Evolutionary conservation across 2,888 invertebrate genomes (phyloP).

Genomic region (Amaurobius ferox): DNA sequence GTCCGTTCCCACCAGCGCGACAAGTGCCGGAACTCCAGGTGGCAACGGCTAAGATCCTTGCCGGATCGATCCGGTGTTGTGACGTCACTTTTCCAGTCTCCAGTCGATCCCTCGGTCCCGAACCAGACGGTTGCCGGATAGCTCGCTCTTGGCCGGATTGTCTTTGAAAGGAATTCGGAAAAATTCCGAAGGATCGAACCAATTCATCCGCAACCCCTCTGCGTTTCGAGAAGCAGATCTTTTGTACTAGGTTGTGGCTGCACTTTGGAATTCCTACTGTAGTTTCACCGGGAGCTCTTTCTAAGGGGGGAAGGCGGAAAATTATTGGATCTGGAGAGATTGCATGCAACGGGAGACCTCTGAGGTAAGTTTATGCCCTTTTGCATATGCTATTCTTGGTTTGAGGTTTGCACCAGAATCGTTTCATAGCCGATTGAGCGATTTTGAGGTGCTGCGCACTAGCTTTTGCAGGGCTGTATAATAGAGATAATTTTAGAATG

Average conservation of each 20-base stretch:
- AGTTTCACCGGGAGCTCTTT: too few species aligned
- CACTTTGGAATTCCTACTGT: too few species aligned
- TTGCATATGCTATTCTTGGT: neutral
- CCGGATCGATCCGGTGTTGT: slow-evolving; percentile 43
- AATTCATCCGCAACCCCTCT: neutral
- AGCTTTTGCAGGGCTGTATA: too few species aligned
- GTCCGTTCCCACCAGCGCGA: neutral
- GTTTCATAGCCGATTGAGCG: too few species aligned
- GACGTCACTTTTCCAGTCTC: slow-evolving; percentile 30
- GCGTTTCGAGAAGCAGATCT: too few species aligned
- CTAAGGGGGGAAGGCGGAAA: neutral
- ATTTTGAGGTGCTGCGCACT: too few species aligned
- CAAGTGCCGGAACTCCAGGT: neutral
- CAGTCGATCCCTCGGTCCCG: slow-evolving; percentile 4
- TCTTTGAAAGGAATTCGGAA: neutral
- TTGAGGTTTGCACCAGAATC: too few species aligned
- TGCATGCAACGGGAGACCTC: neutral
- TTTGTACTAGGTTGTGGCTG: too few species aligned
- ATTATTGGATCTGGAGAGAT: neutral
- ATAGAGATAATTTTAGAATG: too few species aligned
- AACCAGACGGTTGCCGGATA: neutral
- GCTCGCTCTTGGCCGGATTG: neutral
- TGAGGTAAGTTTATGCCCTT: neutral
- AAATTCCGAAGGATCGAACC: neutral
- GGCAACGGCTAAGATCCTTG: slow-evolving; percentile 2